Percentiles rank a stretch among this genome's conserved stretches.
Conservation (phyloP, 2,113 vertebrate species). For the Orthonyx spaldingii region DNA sequence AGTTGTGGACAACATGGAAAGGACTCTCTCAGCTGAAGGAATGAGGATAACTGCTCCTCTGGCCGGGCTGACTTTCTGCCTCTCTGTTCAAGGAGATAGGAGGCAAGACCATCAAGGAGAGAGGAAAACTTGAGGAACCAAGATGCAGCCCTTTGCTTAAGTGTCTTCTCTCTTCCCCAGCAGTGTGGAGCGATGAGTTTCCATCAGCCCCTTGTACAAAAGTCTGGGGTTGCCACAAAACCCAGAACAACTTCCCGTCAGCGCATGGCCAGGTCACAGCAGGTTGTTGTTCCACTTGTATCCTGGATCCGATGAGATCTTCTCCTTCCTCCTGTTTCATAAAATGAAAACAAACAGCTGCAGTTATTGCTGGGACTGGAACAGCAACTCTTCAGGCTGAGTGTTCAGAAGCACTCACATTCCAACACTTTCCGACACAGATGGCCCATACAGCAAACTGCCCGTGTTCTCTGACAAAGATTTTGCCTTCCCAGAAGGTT, state of each 20-base stretch:
- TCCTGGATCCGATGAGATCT: not conserved
- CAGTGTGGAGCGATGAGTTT: not conserved
- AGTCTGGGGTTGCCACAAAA: not conserved
- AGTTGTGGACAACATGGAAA: not conserved
- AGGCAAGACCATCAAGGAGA: not conserved
- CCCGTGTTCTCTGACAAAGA: not conserved
- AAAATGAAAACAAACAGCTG: not conserved
- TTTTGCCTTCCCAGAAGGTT: not conserved
- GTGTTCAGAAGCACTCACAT: not conserved
- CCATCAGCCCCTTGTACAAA: constrained; percentile 1
- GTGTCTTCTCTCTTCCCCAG: not conserved
- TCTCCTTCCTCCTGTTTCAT: not conserved
- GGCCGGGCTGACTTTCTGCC: not conserved
- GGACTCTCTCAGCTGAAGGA: not conserved
- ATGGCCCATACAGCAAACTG: not conserved
- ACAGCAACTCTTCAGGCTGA: not conserved
- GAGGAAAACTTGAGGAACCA: not conserved
- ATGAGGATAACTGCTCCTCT: not conserved
- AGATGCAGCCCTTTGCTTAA: not conserved
- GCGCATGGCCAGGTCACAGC: accelerated
- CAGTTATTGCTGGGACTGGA: not conserved
- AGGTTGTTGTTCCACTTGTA: not conserved
- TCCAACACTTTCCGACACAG: not conserved
- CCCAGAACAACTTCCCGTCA: not conserved
- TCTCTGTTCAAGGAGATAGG: not conserved